These are phyloP conservation scores for Sebastes trivittatus DNA, from an alignment of 2,797 vertebrate species.

Conservation along the genomic window DNA sequence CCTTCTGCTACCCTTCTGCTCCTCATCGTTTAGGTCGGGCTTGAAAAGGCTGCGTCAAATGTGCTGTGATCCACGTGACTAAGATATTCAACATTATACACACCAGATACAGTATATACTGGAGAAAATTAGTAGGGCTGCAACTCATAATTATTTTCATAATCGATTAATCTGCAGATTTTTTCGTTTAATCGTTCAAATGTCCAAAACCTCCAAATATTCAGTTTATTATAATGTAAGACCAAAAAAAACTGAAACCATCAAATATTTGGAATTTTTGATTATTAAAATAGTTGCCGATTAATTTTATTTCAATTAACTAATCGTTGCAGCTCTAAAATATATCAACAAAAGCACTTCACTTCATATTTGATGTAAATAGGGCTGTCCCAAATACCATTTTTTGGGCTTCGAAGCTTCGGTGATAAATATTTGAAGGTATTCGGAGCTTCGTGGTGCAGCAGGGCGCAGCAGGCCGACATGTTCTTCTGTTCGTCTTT, in stretches of 20 bases:
- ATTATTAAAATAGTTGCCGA: not conserved
- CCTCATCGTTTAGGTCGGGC: slow-evolving; percentile 11
- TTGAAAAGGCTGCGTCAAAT: slow-evolving; percentile 26
- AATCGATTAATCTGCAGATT: not conserved
- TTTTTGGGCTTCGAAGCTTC: no score
- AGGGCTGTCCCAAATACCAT: not conserved
- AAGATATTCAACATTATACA: slow-evolving; percentile 1
- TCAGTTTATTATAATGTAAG: not conserved
- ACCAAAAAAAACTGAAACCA: not conserved
- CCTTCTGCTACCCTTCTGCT: slow-evolving; percentile 27
- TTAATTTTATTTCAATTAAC: not conserved
- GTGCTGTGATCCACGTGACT: slow-evolving; percentile 14
- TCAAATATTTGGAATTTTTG: not conserved
- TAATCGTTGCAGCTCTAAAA: not conserved
- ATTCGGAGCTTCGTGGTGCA: no score
- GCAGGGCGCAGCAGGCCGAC: no score
- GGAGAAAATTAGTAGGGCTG: not conserved
- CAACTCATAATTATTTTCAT: not conserved
- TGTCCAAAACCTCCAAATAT: not conserved
- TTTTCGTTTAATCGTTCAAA: not conserved
- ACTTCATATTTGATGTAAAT: slow-evolving; percentile 1
- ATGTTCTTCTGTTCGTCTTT: no score
- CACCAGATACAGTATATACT: not conserved
- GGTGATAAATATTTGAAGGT: no score
- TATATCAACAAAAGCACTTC: not conserved